These are phyloP conservation scores for Tenualosa thibaudeaui DNA, from an alignment of 2,797 vertebrate genomes.

Conservation along the genomic window DNA sequence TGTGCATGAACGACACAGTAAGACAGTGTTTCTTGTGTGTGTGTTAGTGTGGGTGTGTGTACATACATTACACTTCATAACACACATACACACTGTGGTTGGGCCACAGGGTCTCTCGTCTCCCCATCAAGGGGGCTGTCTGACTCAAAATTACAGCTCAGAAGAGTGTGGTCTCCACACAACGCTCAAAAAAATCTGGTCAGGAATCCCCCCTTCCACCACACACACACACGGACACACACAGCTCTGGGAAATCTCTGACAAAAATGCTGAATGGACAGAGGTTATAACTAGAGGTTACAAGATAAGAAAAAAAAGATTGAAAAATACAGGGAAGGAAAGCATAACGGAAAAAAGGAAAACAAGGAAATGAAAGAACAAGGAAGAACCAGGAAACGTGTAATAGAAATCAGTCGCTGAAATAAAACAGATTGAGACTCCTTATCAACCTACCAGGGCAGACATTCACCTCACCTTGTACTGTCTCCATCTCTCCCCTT, in stretches of 20 bases:
- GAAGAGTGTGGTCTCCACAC: constrained; percentile 74
- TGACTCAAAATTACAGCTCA: constrained; percentile 75
- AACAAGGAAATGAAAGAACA: neutral
- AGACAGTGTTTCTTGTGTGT: neutral
- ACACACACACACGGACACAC: constrained; percentile 19
- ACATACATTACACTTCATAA: neutral
- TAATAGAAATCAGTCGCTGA: neutral
- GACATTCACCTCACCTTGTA: neutral
- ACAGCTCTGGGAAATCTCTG: constrained; percentile 27
- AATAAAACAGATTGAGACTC: neutral
- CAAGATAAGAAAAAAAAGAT: constrained; percentile 28
- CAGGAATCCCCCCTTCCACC: constrained; percentile 60
- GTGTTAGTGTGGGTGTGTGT: neutral
- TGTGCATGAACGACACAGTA: neutral
- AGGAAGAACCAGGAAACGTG: neutral
- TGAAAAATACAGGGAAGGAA: neutral
- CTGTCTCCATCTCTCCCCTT: neutral
- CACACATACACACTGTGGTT: constrained; percentile 54
- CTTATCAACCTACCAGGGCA: neutral
- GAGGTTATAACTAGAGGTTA: constrained; percentile 54
- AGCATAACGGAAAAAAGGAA: neutral
- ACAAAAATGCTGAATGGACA: constrained; percentile 60
- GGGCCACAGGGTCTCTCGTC: constrained; percentile 45
- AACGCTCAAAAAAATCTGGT: constrained; percentile 74
- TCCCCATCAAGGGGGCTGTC: constrained; percentile 66